phyloP scores from a whole-genome alignment of 2,888 invertebrate species.

The Limenitis camilla region DNA sequence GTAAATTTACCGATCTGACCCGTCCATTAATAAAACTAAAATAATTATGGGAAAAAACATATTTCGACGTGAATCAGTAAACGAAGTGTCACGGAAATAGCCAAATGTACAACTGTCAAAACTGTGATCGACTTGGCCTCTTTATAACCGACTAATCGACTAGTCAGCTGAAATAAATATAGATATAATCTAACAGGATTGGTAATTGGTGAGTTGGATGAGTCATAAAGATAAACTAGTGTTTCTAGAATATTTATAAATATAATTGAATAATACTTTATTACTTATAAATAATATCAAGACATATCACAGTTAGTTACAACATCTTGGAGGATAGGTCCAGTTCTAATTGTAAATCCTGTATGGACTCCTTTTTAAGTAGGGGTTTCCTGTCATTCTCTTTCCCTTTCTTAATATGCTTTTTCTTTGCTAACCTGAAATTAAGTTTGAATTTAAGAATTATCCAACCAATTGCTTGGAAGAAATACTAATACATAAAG shows the following conservation, averaged over 20 bases:
- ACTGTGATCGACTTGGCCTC: no score
- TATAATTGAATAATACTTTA: constrained; percentile 56
- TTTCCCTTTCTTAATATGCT: constrained; percentile 75
- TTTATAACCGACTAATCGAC: no score
- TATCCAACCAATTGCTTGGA: background rate
- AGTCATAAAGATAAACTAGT: constrained; percentile 17
- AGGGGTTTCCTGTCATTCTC: constrained; percentile 74
- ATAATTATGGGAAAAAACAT: no score
- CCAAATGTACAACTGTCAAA: no score
- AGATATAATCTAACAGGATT: no score
- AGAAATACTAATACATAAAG: no score
- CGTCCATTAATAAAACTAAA: no score
- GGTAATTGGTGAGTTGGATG: no score
- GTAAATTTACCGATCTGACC: no score
- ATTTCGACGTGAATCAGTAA: no score
- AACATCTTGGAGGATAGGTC: constrained; percentile 67
- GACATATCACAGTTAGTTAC: constrained; percentile 64
- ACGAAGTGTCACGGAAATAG: no score
- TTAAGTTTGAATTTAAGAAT: background rate
- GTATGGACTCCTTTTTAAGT: constrained; percentile 70
- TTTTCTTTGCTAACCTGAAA: constrained; percentile 71
- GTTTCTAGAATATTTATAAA: constrained; percentile 39
- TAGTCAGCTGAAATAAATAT: no score
- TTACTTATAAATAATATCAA: constrained; percentile 38
- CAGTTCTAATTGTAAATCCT: constrained; percentile 62